Percentiles rank a stretch among this genome's conserved stretches.
phyloP scores from a whole-genome alignment of 2,888 invertebrate genomes.

The Lasiommata megera region DNA sequence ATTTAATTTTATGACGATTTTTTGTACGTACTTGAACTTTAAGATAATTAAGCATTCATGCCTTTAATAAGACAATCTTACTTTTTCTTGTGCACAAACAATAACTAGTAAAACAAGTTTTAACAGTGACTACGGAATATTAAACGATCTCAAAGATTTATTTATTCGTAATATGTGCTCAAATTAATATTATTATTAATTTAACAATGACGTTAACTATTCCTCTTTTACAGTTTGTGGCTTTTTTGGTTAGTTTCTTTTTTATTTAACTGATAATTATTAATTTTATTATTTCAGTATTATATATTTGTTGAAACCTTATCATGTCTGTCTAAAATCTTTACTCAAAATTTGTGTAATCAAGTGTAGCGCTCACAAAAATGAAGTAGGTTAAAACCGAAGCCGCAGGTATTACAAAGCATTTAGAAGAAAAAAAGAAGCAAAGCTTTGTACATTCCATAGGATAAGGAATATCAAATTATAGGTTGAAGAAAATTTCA shows the following conservation, averaged over 20 bases:
- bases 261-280: neutral
- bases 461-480: no score
- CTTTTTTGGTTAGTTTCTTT: constrained; percentile 40
- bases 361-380: no score
- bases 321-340: no score
- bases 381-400: no score
- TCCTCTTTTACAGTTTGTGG: constrained; percentile 39
- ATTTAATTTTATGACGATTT: no score
- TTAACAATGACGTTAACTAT: constrained; percentile 35
- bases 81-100: neutral
- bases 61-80: neutral
- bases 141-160: neutral
- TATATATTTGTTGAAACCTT: neutral
- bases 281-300: neutral
- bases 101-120: constrained; percentile 4
- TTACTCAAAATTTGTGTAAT: no score
- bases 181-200: neutral
- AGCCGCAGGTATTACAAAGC: no score
- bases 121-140: neutral
- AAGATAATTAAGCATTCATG: neutral
- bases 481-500: no score
- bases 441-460: no score
- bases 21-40: neutral
- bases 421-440: no score
- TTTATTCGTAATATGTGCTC: neutral